These are phyloP conservation scores for Drosophila austrosaltans DNA, from an alignment of 2,888 invertebrate genomes.

Conservation along the genomic window DNA sequence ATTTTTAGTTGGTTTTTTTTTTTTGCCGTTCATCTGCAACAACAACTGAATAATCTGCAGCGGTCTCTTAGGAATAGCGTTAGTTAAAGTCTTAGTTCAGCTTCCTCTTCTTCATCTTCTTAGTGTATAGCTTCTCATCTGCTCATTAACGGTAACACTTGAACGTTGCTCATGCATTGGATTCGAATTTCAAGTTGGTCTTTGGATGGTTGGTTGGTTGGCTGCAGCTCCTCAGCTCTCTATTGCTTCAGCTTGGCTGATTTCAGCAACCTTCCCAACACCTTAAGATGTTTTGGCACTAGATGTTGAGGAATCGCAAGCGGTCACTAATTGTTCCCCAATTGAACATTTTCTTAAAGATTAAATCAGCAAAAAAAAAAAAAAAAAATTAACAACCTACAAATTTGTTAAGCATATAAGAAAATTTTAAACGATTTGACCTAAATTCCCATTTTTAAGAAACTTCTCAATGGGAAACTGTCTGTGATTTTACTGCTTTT, in stretches of 20 bases:
- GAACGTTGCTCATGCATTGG: conserved; percentile 51
- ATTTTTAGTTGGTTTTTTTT: background rate
- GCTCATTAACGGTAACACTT: conserved; percentile 37
- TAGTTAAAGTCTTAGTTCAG: conserved; percentile 26
- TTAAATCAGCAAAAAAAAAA: background rate
- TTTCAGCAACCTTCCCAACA: conserved; percentile 56
- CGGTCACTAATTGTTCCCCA: conserved; percentile 54
- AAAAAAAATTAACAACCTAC: background rate
- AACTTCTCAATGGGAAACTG: too few relatives aligned
- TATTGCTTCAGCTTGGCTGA: conserved; percentile 36
- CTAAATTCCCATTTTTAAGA: too few relatives aligned
- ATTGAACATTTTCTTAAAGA: conserved; percentile 12
- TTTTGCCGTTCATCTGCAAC: conserved; percentile 23
- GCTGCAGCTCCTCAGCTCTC: conserved; percentile 17
- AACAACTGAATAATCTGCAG: conserved; percentile 35
- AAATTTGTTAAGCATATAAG: too few relatives aligned
- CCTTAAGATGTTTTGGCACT: conserved; percentile 44
- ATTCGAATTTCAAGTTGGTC: conserved; percentile 31
- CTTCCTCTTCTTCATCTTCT: conserved; percentile 26
- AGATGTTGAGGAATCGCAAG: conserved; percentile 30
- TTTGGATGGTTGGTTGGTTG: conserved; percentile 32
- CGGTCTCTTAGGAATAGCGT: conserved; percentile 14
- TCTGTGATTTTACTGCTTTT: too few relatives aligned
- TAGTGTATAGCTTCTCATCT: conserved; percentile 25
- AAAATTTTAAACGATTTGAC: too few relatives aligned